phyloP scores from a whole-genome alignment of 2,797 vertebrate species.

The Anguilla pacifica region DNA sequence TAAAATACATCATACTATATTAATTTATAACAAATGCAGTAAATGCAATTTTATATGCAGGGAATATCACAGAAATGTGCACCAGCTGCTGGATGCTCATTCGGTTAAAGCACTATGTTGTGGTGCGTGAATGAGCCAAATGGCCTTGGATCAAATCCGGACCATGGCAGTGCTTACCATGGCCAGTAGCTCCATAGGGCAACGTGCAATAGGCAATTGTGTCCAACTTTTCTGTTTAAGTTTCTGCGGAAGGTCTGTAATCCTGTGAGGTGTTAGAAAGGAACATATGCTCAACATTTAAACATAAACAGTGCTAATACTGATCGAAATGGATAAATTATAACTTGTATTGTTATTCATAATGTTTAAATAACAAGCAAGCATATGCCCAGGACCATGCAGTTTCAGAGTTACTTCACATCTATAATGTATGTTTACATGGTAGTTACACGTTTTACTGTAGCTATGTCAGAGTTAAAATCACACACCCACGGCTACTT shows the following conservation, averaged over 20 bases:
- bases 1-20: too few species aligned
- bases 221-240: background rate
- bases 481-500: background rate
- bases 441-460: background rate
- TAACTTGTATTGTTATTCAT: background rate
- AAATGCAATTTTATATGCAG: too few species aligned
- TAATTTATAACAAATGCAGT: too few species aligned
- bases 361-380: background rate
- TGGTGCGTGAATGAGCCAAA: too few species aligned
- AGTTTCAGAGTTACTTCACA: background rate
- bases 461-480: background rate
- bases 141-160: too few species aligned
- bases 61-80: too few species aligned
- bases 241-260: background rate
- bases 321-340: background rate
- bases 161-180: too few species aligned
- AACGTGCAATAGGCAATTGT: background rate
- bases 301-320: background rate
- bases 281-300: background rate
- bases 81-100: too few species aligned
- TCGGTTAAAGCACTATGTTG: too few species aligned
- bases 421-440: background rate
- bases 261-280: background rate
- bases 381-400: background rate
- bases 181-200: too few species aligned